A percentile compares a stretch with the other conserved stretches of the same genome.
Evolutionary conservation across 2,113 vertebrate genomes (phyloP).

Genomic region (Macroglossus sobrinus): DNA sequence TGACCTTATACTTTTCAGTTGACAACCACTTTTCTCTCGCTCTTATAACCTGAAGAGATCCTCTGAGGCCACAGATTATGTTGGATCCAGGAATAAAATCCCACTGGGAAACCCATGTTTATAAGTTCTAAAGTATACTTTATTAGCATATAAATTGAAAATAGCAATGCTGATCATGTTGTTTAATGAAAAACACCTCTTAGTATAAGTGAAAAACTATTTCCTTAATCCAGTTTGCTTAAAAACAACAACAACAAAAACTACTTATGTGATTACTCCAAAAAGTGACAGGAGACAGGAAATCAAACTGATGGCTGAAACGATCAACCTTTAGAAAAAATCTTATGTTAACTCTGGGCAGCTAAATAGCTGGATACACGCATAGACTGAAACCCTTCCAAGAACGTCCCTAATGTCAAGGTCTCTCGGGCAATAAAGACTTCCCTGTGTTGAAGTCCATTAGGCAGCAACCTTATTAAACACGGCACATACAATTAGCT

Average conservation of each 20-base stretch:
- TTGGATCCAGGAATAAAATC: constrained; percentile 69
- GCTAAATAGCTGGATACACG: constrained; percentile 46
- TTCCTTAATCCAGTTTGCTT: constrained; percentile 68
- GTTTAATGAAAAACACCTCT: constrained; percentile 74
- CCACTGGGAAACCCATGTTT: constrained; percentile 66
- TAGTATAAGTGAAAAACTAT: constrained; percentile 70
- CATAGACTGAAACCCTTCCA: constrained; percentile 35
- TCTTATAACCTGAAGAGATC: constrained; percentile 63
- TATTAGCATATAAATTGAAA: constrained; percentile 80
- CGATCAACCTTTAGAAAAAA: constrained; percentile 66
- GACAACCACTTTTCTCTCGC: constrained; percentile 48
- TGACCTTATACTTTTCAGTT: constrained; percentile 30
- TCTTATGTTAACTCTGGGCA: constrained; percentile 9
- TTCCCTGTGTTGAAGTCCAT: constrained; percentile 54
- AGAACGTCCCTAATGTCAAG: constrained; percentile 55
- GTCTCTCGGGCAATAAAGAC: constrained; percentile 64
- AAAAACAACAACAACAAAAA: constrained; percentile 64
- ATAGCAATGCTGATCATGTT: constrained; percentile 74
- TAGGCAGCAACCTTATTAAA: constrained; percentile 67
- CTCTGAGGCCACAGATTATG: constrained; percentile 66
- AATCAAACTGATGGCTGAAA: constrained; percentile 66
- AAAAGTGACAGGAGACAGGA: constrained; percentile 66
- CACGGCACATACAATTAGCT: constrained; percentile 40
- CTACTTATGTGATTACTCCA: constrained; percentile 67
- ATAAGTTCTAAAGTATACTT: constrained; percentile 74